A percentile compares a stretch with the other conserved stretches of the same genome.
Evolutionary conservation across 2,888 invertebrate species (phyloP).

Genomic region (Stegophylla sp.): DNA sequence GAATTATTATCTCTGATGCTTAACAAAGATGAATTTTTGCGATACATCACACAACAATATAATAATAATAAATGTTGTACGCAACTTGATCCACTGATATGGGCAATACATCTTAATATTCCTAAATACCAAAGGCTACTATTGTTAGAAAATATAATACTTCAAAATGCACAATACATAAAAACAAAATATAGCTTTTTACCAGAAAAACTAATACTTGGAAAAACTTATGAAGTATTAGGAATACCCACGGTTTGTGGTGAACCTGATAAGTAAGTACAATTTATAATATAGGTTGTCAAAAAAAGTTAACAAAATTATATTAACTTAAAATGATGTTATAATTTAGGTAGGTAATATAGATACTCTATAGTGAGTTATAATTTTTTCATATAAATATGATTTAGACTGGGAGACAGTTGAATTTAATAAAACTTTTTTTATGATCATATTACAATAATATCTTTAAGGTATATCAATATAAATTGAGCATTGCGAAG

Average conservation of each 20-base stretch:
- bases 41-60: constrained; percentile 5
- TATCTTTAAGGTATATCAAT: too few species aligned
- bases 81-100: constrained; percentile 28
- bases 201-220: constrained; percentile 38
- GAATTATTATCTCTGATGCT: constrained; percentile 28
- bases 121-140: constrained; percentile 31
- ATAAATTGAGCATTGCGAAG: too few species aligned
- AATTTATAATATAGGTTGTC: background rate
- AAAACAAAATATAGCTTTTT: constrained; percentile 32
- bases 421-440: too few species aligned
- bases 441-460: too few species aligned
- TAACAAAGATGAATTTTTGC: constrained; percentile 37
- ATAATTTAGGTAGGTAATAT: too few species aligned
- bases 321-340: too few species aligned
- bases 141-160: constrained; percentile 35
- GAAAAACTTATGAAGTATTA: constrained; percentile 20
- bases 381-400: too few species aligned
- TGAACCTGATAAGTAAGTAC: constrained; percentile 28
- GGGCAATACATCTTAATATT: constrained; percentile 53
- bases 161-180: background rate
- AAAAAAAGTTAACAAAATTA: background rate
- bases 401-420: too few species aligned
- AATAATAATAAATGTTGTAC: background rate
- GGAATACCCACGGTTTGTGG: constrained; percentile 49
- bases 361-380: too few species aligned